Conservation (phyloP, 1,140 invertebrate species). For the Ylistrum balloti region DNA sequence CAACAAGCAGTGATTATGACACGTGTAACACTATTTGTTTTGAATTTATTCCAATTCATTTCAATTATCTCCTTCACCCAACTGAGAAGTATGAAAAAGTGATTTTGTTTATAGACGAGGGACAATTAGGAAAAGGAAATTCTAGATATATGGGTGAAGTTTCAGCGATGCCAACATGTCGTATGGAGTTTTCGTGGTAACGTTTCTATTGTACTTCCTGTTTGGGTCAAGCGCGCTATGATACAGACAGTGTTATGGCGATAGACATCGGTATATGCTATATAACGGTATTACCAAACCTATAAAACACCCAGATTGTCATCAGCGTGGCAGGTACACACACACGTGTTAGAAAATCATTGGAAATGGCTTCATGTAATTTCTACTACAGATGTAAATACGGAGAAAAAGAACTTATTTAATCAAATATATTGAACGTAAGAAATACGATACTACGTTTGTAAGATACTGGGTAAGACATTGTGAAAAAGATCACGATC, state of each 20-base stretch:
- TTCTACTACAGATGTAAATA: not conserved
- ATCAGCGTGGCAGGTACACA: not conserved
- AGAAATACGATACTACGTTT: not conserved
- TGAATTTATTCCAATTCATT: no score
- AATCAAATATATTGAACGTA: not conserved
- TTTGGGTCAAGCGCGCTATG: not conserved
- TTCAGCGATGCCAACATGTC: no score
- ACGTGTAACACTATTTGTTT: no score
- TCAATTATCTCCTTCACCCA: no score
- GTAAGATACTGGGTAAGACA: no score
- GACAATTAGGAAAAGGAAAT: no score
- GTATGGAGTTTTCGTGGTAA: no score
- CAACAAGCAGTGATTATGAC: not conserved
- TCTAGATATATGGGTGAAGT: no score
- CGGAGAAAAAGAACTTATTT: not conserved
- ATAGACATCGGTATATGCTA: not conserved
- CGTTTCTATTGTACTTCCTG: not conserved
- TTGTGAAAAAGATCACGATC: not conserved
- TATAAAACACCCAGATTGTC: not conserved
- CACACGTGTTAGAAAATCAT: not conserved
- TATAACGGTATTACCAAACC: slow-evolving; percentile 8
- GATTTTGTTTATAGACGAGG: no score
- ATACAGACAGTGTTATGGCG: not conserved
- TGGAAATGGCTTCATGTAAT: not conserved
- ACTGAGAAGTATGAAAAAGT: no score